Conservation (phyloP, 2,888 invertebrate genomes). For the Platycheirus albimanus region DNA sequence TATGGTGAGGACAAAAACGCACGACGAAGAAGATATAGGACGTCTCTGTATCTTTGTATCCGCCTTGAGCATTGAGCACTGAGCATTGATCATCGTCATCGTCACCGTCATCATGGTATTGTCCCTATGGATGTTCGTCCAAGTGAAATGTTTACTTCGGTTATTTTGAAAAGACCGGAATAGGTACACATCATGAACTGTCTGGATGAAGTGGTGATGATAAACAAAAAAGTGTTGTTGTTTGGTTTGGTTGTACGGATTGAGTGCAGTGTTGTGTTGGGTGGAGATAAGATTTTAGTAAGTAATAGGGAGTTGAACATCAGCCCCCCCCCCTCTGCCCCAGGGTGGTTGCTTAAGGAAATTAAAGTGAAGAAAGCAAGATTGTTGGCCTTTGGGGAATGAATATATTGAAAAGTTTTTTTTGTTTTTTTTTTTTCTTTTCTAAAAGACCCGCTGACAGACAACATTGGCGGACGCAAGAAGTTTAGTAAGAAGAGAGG, state of each 20-base stretch:
- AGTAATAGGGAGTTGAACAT: not conserved
- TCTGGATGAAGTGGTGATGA: slow-evolving; percentile 32
- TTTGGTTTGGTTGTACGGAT: slow-evolving; percentile 19
- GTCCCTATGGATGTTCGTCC: slow-evolving; percentile 36
- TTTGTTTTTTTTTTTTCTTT: slow-evolving; percentile 6
- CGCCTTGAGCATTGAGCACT: slow-evolving; percentile 56
- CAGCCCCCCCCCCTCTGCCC: too few relatives aligned
- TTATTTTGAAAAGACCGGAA: slow-evolving; percentile 57
- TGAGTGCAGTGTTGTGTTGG: slow-evolving; percentile 28
- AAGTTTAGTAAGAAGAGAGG: too few relatives aligned
- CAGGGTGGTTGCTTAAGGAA: not conserved
- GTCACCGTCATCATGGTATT: too few relatives aligned
- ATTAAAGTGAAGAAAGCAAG: not conserved
- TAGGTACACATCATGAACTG: slow-evolving; percentile 29
- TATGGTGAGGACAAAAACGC: not conserved
- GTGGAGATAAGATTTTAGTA: slow-evolving; percentile 23
- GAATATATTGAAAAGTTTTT: not conserved
- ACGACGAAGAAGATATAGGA: slow-evolving; percentile 20
- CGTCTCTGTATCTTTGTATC: slow-evolving; percentile 33
- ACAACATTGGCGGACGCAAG: too few relatives aligned
- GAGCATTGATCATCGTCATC: slow-evolving; percentile 47
- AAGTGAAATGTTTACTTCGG: slow-evolving; percentile 67
- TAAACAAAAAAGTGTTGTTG: slow-evolving; percentile 31
- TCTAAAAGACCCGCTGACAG: too few relatives aligned
- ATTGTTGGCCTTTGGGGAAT: not conserved